Percentiles rank a stretch among this genome's conserved stretches.
Evolutionary conservation across 2,888 invertebrate species (phyloP).

Genomic region (Capitulum mitella): DNA sequence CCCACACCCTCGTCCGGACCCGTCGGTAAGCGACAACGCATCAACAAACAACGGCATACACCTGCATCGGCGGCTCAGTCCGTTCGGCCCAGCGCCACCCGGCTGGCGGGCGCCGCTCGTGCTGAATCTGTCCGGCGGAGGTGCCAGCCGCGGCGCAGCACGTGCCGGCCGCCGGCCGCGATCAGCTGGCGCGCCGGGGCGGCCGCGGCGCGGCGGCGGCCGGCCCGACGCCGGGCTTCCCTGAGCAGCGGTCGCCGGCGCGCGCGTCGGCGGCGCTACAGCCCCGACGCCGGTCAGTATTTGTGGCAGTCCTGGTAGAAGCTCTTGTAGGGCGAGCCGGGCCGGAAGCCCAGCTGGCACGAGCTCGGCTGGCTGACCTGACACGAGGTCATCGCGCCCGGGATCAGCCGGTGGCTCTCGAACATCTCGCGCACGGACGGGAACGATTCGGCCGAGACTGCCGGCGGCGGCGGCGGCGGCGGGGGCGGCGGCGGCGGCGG

Average conservation of each 20-base stretch:
- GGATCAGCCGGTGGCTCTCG: conserved; percentile 36
- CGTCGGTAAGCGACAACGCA: not conserved
- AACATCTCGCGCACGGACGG: conserved; percentile 37
- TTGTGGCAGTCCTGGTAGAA: conserved; percentile 37
- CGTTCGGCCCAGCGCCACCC: not conserved
- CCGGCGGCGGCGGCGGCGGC: conserved; percentile 16
- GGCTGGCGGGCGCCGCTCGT: too few relatives aligned
- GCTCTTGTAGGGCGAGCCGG: conserved; percentile 36
- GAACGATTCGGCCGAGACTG: conserved; percentile 31
- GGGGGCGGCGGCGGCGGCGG: conserved; percentile 20
- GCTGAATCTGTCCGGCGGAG: not conserved
- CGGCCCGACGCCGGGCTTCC: too few relatives aligned
- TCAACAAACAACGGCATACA: not conserved
- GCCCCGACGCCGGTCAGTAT: conserved; percentile 31
- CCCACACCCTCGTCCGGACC: not conserved
- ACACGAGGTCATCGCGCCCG: conserved; percentile 25
- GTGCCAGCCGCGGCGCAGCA: not conserved
- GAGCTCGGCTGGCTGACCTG: conserved; percentile 29
- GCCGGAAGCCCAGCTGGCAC: conserved; percentile 37
- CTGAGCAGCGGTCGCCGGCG: too few relatives aligned
- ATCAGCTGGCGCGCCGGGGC: too few relatives aligned
- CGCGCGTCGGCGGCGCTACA: not conserved
- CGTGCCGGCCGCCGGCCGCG: not conserved
- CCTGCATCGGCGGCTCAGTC: not conserved
- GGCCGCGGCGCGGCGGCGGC: too few relatives aligned